phyloP scores from a whole-genome alignment of 2,888 invertebrate species.

The Hirtodrosophila duncani region DNA sequence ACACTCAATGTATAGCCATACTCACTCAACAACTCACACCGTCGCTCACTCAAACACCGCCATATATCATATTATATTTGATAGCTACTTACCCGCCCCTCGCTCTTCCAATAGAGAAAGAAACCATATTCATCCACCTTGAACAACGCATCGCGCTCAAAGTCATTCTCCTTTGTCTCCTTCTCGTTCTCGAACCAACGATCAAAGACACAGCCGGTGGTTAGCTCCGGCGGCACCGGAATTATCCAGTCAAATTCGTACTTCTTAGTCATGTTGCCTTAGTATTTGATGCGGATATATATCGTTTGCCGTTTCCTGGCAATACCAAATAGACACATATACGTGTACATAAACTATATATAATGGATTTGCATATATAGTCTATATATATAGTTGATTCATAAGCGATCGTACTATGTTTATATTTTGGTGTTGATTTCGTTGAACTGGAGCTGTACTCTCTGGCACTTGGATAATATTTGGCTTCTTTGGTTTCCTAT shows the following conservation, averaged over 20 bases:
- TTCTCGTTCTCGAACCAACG: constrained; percentile 97
- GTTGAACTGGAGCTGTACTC: too few relatives aligned
- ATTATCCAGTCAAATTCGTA: constrained; percentile 99
- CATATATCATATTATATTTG: neutral
- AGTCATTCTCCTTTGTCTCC: constrained; percentile 87
- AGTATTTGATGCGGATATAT: constrained; percentile 43
- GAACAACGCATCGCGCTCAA: constrained; percentile 92
- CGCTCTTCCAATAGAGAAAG: constrained; percentile 99
- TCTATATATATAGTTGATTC: too few relatives aligned
- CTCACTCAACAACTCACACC: too few relatives aligned
- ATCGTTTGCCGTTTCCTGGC: constrained; percentile 15
- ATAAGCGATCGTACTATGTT: too few relatives aligned
- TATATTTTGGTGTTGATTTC: too few relatives aligned
- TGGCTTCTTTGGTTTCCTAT: too few relatives aligned
- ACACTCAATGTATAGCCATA: too few relatives aligned
- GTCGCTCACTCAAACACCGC: too few relatives aligned
- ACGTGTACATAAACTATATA: too few relatives aligned
- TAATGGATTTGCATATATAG: neutral
- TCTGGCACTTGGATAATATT: too few relatives aligned
- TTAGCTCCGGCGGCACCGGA: constrained; percentile 89
- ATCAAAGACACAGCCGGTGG: constrained; percentile 93
- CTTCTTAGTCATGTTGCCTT: constrained; percentile 99
- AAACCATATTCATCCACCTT: constrained; percentile 98
- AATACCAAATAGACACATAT: neutral
- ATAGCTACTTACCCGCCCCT: constrained; percentile 85